Conservation (phyloP, 2,888 invertebrate species). For the Hermodice carunculata region DNA sequence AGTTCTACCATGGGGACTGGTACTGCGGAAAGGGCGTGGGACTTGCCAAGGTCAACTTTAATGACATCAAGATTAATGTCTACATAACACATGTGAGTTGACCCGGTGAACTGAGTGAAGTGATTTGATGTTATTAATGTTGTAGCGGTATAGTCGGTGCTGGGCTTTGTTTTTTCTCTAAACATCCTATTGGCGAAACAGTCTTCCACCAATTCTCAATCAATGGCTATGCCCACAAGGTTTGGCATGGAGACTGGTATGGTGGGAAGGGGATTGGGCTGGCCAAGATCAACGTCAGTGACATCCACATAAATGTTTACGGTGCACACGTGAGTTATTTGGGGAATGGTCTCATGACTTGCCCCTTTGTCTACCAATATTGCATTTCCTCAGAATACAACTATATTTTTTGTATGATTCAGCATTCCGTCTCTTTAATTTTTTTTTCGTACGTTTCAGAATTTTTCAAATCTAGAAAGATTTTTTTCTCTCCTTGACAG, state of each 20-base stretch:
- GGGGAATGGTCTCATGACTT: too few species aligned
- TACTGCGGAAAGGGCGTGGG: conserved; percentile 91
- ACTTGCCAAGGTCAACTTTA: conserved; percentile 49
- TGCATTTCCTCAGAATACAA: too few species aligned
- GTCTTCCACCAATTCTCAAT: conserved; percentile 94
- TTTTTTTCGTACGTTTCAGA: too few species aligned
- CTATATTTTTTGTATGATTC: too few species aligned
- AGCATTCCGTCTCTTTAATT: too few species aligned
- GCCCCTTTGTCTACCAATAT: too few species aligned
- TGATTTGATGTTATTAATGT: conserved; percentile 59
- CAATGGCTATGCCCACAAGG: conserved; percentile 95
- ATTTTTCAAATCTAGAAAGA: too few species aligned
- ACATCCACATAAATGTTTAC: conserved; percentile 83
- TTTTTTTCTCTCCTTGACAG: too few species aligned
- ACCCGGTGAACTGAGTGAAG: neutral
- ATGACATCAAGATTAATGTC: conserved; percentile 78
- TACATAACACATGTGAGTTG: conserved; percentile 91
- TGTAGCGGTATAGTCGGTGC: conserved; percentile 63
- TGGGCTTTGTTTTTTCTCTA: conserved; percentile 65
- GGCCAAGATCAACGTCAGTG: conserved; percentile 40
- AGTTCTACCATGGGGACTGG: conserved; percentile 97
- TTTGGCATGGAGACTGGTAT: conserved; percentile 99
- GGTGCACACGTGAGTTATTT: conserved; percentile 90
- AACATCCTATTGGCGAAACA: conserved; percentile 75
- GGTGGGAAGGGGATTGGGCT: conserved; percentile 86